Percentiles rank a stretch among this genome's conserved stretches.
These are phyloP conservation scores for Butastur rufipennis DNA, from an alignment of 2,113 vertebrate genomes.

Conservation along the genomic window DNA sequence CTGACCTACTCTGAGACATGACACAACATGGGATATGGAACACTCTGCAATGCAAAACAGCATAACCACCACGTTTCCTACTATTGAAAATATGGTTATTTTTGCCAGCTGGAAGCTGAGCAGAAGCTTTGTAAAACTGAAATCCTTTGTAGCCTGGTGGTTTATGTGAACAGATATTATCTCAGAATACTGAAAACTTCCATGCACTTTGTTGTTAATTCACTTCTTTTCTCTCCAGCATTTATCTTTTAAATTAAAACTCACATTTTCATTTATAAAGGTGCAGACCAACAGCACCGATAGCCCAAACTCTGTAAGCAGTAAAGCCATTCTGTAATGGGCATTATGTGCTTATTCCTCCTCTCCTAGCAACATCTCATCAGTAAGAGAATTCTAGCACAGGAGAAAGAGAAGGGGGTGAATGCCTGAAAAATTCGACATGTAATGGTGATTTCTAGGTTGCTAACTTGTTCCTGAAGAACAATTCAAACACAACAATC, in stretches of 20 bases:
- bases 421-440: not conserved
- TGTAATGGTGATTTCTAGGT: not conserved
- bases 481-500: not conserved
- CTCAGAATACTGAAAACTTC: conserved; percentile 26
- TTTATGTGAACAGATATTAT: conserved; percentile 44
- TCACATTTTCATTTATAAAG: not conserved
- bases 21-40: conserved; percentile 53
- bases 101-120: conserved; percentile 50
- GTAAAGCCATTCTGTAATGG: not conserved
- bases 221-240: not conserved
- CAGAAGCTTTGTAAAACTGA: conserved; percentile 20
- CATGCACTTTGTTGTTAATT: not conserved
- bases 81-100: not conserved
- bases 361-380: not conserved
- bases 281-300: not conserved
- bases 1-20: conserved; percentile 57
- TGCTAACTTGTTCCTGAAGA: not conserved
- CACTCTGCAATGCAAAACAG: conserved; percentile 41
- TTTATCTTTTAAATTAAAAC: not conserved
- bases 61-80: conserved; percentile 44
- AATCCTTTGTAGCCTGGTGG: conserved; percentile 32
- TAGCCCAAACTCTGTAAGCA: not conserved
- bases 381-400: not conserved
- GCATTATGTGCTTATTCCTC: not conserved
- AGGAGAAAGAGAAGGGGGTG: not conserved